These are phyloP conservation scores for Thera britannica DNA, from an alignment of 2,888 invertebrate genomes.

Conservation along the genomic window DNA sequence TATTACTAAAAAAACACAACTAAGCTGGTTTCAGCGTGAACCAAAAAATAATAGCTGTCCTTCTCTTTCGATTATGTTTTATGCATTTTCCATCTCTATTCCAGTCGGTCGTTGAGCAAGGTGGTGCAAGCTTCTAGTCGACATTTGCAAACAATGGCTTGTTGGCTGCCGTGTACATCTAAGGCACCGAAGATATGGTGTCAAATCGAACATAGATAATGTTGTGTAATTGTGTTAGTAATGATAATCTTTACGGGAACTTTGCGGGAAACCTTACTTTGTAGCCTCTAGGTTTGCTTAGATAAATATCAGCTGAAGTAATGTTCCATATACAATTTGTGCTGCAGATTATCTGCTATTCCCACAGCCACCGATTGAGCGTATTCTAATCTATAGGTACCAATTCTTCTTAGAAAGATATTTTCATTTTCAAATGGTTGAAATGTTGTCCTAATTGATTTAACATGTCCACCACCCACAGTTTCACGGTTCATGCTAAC, in stretches of 20 bases:
- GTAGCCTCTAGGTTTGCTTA: constrained; percentile 1
- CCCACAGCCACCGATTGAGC: not conserved
- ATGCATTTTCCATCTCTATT: constrained; percentile 48
- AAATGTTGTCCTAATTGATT: constrained; percentile 70
- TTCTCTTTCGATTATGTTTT: constrained; percentile 36
- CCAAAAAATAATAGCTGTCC: constrained; percentile 17
- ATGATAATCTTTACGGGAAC: constrained; percentile 19
- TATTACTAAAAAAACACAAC: not conserved
- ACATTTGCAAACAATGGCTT: constrained; percentile 83
- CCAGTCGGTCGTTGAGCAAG: constrained; percentile 48
- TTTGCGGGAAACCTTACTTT: constrained; percentile 4
- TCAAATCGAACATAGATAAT: constrained; percentile 68
- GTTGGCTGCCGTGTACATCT: constrained; percentile 76
- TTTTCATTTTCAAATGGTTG: constrained; percentile 27
- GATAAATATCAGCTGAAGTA: not conserved
- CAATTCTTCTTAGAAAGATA: constrained; percentile 10
- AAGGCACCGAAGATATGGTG: constrained; percentile 68
- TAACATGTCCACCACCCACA: constrained; percentile 64
- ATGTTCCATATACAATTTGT: not conserved
- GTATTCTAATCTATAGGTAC: not conserved
- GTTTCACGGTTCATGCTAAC: constrained; percentile 58
- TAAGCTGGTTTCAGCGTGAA: not conserved
- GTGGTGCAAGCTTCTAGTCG: constrained; percentile 66
- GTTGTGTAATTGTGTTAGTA: constrained; percentile 40
- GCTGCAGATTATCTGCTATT: not conserved